phyloP scores from a whole-genome alignment of 2,888 invertebrate genomes.

The Stictocephala bisonia region DNA sequence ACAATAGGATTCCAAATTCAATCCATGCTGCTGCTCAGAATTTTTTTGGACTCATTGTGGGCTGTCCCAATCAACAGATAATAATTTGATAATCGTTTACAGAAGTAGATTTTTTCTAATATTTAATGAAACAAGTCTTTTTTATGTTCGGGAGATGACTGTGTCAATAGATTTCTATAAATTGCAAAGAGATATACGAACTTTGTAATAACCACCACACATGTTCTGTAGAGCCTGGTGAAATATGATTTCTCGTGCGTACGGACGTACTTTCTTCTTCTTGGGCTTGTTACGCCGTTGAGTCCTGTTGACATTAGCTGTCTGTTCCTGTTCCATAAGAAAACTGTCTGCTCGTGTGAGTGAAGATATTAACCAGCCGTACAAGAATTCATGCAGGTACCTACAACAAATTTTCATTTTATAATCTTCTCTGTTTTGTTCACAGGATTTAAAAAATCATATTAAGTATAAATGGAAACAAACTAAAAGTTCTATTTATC shows the following conservation, averaged over 20 bases:
- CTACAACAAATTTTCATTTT: constrained; percentile 64
- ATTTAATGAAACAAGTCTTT: no score
- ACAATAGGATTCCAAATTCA: no score
- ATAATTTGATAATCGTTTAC: no score
- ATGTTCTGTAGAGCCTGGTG: constrained; percentile 93
- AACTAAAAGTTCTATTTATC: no score
- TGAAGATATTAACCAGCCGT: constrained; percentile 93
- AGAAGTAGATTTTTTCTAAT: constrained; percentile 28
- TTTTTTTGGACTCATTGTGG: no score
- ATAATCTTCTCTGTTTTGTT: not conserved
- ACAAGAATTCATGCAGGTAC: constrained; percentile 94
- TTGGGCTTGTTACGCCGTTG: constrained; percentile 65
- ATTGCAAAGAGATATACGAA: constrained; percentile 60
- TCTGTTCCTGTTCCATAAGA: constrained; percentile 78
- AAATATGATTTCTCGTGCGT: constrained; percentile 85
- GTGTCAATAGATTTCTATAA: not conserved
- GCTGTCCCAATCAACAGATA: no score
- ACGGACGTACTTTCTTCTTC: constrained; percentile 76
- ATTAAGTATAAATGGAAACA: no score
- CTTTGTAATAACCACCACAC: constrained; percentile 96
- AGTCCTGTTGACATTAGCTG: constrained; percentile 63
- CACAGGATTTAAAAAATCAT: not conserved
- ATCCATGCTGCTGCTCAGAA: no score
- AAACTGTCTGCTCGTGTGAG: constrained; percentile 89
- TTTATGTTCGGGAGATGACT: not conserved